Evolutionary conservation across 2,797 vertebrate species (phyloP), one percentile per base, ranked within the genome.

Genomic region (Fundulus diaphanus): DNA sequence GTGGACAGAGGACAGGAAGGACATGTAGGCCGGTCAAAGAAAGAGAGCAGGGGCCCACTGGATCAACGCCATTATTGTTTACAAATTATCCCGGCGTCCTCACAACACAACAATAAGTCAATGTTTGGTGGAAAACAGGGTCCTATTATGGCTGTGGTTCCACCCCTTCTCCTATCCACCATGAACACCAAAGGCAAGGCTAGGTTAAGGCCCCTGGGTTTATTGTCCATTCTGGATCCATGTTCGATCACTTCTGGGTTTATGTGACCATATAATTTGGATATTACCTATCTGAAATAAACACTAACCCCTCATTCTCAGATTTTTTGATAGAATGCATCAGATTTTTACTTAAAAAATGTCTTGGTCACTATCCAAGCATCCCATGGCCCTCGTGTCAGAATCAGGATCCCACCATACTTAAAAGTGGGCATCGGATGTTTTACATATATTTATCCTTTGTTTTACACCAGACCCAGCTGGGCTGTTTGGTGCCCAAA

Each of bases 51-150:
- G 80, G 74, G 75, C 71, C 75, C 49, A 20, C 49, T 72, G 77
- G 73, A 94, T 93, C 90, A 95, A 93, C 85, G 86, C 89, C 74
- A 81, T 80, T 84, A 93, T 94, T 95, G 94, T 96, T 93, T 92
- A 93, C 90, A 90, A 91, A 92, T 90, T 85, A 92, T 93, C 83
- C 90, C 61, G 65, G 81, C 49, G 33, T 90, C 89, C 82, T 92
- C 86, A 77, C 87, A 90, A 85, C 86, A 88, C 90, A 81, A 94
- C 92, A 94, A 92, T 90, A 92, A 88, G 89, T 89, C 87, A 92
- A 94, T 91, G 90, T 92, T 90, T 87, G 65, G 76, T 74, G 35
- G 77, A 89, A 90, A 94, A 93, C 91, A 94, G 86, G 87, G 83
- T 67, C 81, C 69, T 86, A 92, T 94, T 93, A 90, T 93, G 78